phyloP scores from a whole-genome alignment of 2,797 vertebrate species.

The Phalloptychus januarius region DNA sequence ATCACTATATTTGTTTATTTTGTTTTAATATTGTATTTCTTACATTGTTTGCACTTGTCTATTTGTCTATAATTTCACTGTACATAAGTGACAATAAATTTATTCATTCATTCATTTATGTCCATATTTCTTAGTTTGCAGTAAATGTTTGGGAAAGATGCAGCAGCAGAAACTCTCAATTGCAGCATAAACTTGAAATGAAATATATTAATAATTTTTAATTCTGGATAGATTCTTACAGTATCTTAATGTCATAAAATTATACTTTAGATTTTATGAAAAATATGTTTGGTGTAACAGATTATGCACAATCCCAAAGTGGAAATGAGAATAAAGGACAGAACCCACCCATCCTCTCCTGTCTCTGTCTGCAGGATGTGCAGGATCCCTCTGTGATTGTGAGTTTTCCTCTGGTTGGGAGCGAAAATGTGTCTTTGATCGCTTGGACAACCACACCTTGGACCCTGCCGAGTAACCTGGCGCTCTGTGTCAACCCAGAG shows the following conservation, averaged over 20 bases:
- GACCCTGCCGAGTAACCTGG: conserved; percentile 97
- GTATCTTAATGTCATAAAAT: background rate
- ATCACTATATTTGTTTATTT: background rate
- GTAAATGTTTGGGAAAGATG: background rate
- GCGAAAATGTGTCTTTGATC: conserved; percentile 85
- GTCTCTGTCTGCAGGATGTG: conserved; percentile 85
- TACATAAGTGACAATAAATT: too few species aligned
- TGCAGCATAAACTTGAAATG: background rate
- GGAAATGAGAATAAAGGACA: background rate
- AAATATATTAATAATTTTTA: background rate
- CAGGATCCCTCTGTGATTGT: conserved; percentile 95
- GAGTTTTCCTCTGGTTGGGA: conserved; percentile 90
- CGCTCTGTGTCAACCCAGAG: conserved; percentile 94
- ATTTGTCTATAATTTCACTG: too few species aligned
- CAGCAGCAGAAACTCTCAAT: background rate
- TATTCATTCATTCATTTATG: background rate
- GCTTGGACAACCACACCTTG: conserved; percentile 99
- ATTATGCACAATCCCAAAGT: background rate
- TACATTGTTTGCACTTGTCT: too few species aligned
- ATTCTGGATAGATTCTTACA: background rate
- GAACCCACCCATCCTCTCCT: background rate
- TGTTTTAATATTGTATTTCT: background rate
- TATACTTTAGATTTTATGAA: background rate
- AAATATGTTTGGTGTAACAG: background rate
- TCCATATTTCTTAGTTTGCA: background rate